These are phyloP conservation scores for Deroptyus accipitrinus DNA, from an alignment of 2,113 vertebrate genomes.

Conservation along the genomic window DNA sequence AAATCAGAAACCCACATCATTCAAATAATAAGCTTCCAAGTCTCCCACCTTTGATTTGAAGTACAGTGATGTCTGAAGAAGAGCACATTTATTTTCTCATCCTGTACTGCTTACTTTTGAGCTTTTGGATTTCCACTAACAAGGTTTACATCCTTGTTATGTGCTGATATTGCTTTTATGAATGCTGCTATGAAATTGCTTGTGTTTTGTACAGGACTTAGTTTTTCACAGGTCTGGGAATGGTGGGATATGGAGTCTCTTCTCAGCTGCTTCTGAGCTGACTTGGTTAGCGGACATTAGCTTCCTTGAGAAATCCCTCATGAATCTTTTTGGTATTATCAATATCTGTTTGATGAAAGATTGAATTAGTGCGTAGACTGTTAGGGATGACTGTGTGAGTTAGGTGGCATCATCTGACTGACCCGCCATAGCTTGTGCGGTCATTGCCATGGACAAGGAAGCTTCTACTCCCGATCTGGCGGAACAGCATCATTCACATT, in stretches of 20 bases:
- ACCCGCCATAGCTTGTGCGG: neutral
- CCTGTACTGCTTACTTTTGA: neutral
- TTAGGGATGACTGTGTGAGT: neutral
- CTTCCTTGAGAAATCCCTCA: neutral
- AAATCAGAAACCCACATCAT: neutral
- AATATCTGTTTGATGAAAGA: neutral
- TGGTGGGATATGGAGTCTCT: neutral
- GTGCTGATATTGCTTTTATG: neutral
- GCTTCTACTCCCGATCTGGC: neutral
- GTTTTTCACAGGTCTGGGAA: neutral
- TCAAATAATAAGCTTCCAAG: neutral
- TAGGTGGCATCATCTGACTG: neutral
- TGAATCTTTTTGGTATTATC: neutral
- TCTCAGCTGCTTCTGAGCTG: neutral
- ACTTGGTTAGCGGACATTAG: neutral
- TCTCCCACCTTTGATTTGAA: neutral
- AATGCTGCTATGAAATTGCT: neutral
- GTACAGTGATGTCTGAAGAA: neutral
- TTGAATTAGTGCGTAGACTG: neutral
- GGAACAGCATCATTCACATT: fast-evolving
- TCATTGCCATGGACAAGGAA: neutral
- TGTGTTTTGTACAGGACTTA: neutral
- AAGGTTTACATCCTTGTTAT: neutral
- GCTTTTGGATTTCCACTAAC: neutral
- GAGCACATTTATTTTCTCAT: neutral